phyloP scores from a whole-genome alignment of 2,888 invertebrate species.

The Pandemis corylana region DNA sequence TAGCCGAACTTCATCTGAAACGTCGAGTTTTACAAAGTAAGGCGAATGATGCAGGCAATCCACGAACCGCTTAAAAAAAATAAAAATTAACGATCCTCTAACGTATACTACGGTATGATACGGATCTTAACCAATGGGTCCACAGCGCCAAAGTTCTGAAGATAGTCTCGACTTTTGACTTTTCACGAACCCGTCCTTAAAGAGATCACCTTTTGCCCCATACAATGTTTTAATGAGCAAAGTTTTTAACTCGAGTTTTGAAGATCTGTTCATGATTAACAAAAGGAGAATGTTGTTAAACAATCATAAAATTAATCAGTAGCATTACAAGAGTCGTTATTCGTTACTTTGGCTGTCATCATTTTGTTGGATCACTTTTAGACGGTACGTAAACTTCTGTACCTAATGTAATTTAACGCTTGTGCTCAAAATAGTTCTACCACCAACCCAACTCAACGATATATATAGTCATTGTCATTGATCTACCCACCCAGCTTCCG shows the following conservation, averaged over 20 bases:
- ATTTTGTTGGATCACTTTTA: neutral
- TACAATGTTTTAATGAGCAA: slow-evolving; percentile 36
- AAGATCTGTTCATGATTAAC: slow-evolving; percentile 23
- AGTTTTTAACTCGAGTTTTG: slow-evolving; percentile 24
- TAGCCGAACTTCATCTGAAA: no score
- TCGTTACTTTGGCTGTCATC: neutral
- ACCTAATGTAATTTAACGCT: neutral
- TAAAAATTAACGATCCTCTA: neutral
- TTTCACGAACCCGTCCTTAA: slow-evolving; percentile 18
- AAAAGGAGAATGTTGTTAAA: slow-evolving; percentile 6
- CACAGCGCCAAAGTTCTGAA: slow-evolving; percentile 7
- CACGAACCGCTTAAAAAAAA: no score
- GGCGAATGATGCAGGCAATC: no score
- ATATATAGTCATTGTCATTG: neutral
- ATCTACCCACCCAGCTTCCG: neutral
- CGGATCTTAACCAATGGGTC: neutral
- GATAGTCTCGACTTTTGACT: slow-evolving; percentile 16
- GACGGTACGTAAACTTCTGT: neutral
- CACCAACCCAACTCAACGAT: neutral
- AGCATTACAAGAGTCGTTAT: neutral
- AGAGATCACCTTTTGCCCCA: slow-evolving; percentile 27
- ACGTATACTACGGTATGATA: neutral
- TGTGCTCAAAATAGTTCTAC: neutral
- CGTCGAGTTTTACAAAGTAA: no score
- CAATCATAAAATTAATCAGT: slow-evolving; percentile 10